Conservation (phyloP, 2,113 vertebrate species). For the Thymallus thymallus region DNA sequence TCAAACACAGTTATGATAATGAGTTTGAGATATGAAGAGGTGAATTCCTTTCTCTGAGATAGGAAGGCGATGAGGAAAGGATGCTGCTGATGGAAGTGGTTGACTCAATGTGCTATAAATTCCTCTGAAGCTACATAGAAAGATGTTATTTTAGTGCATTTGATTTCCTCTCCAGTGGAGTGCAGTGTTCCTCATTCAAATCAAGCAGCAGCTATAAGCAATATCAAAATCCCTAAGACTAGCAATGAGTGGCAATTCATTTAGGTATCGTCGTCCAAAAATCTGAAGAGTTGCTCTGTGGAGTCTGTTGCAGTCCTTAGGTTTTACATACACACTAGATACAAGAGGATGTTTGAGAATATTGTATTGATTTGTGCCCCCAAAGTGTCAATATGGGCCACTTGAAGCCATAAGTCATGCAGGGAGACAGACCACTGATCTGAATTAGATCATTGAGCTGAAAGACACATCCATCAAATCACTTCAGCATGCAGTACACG, state of each 20-base stretch:
- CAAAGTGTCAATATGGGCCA: background rate
- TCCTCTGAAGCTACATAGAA: background rate
- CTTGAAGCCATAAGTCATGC: background rate
- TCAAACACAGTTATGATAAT: conserved; percentile 45
- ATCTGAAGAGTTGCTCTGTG: background rate
- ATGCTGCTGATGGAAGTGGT: background rate
- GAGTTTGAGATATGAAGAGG: conserved; percentile 34
- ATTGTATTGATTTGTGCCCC: background rate
- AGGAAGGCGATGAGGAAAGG: background rate
- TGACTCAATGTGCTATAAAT: conserved; percentile 6
- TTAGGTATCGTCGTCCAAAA: conserved; percentile 3
- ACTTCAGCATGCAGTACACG: background rate
- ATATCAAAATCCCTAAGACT: background rate
- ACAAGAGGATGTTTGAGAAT: background rate
- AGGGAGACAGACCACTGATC: background rate
- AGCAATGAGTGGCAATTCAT: background rate
- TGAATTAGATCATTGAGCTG: background rate
- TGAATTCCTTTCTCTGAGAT: conserved; percentile 31
- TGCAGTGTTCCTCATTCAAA: background rate
- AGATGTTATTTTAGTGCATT: conserved; percentile 7
- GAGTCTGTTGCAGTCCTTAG: background rate
- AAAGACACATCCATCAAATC: background rate
- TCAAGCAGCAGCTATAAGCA: background rate
- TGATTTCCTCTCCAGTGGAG: background rate
- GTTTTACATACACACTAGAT: background rate